phyloP scores from a whole-genome alignment of 2,888 invertebrate genomes.

The Diaprepes abbreviatus region DNA sequence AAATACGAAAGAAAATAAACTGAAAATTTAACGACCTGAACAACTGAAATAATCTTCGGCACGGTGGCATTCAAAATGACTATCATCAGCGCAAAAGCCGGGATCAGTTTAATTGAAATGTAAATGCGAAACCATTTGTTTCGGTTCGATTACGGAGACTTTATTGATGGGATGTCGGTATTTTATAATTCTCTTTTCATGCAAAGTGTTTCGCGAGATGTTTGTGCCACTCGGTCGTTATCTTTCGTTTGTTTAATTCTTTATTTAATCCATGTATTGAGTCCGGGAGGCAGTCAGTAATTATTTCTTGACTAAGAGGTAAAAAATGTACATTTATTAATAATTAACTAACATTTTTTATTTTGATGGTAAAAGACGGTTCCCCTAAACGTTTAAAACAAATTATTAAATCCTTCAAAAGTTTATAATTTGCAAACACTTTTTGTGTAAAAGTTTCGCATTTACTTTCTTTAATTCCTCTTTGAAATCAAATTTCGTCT shows the following conservation, averaged over 20 bases:
- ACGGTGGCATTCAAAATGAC: constrained; percentile 29
- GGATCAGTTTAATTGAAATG: constrained; percentile 50
- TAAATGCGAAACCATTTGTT: constrained; percentile 58
- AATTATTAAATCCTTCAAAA: too few species aligned
- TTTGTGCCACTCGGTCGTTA: constrained; percentile 37
- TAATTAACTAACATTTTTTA: too few species aligned
- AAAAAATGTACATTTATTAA: too few species aligned
- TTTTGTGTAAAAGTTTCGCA: too few species aligned
- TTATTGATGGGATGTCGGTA: constrained; percentile 56
- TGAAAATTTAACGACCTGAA: not conserved
- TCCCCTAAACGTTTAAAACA: too few species aligned
- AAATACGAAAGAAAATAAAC: not conserved
- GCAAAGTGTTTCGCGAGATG: constrained; percentile 52
- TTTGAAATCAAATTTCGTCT: too few species aligned
- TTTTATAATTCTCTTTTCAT: constrained; percentile 58
- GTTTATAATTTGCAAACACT: too few species aligned
- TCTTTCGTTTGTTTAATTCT: constrained; percentile 7
- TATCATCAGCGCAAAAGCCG: constrained; percentile 39
- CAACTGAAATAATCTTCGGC: constrained; percentile 3
- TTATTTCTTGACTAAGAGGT: too few species aligned
- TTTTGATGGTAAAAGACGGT: too few species aligned
- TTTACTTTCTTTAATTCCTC: too few species aligned
- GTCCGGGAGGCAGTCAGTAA: too few species aligned
- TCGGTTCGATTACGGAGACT: constrained; percentile 56
- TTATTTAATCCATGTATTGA: too few species aligned